phyloP scores from a whole-genome alignment of 2,113 vertebrate species.

The Thomomys bottae region DNA sequence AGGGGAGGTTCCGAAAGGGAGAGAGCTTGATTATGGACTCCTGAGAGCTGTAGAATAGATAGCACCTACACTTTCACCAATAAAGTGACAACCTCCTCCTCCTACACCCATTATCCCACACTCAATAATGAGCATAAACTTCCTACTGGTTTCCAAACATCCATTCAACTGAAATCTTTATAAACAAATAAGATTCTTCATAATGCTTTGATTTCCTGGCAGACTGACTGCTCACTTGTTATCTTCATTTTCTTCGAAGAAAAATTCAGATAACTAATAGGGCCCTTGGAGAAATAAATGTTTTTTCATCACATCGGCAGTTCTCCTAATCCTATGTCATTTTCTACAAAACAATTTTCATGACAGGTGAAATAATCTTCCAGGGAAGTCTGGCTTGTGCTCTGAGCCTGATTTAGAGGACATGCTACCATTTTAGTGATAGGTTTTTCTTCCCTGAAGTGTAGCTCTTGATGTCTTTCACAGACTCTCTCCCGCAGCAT shows the following conservation, averaged over 20 bases:
- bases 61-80: neutral
- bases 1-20: neutral
- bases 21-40: neutral
- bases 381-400: neutral
- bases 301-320: neutral
- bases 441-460: neutral
- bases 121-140: neutral
- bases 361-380: neutral
- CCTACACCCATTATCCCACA: neutral
- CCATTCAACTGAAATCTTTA: neutral
- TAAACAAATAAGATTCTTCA: neutral
- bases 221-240: neutral
- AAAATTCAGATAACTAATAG: neutral
- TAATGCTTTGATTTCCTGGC: neutral
- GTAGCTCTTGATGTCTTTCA: neutral
- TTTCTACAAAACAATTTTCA: neutral
- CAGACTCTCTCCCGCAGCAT: neutral
- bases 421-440: neutral
- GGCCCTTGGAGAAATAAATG: slow-evolving; percentile 1
- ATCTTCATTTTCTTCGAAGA: neutral
- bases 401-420: neutral
- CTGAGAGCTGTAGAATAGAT: neutral
- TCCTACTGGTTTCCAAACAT: neutral
- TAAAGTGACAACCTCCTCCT: neutral
- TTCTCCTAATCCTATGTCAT: neutral